A percentile compares a stretch with the other conserved stretches of the same genome.
These are phyloP conservation scores for Achatina immaculata DNA, from an alignment of 1,140 invertebrate genomes.

Conservation along the genomic window DNA sequence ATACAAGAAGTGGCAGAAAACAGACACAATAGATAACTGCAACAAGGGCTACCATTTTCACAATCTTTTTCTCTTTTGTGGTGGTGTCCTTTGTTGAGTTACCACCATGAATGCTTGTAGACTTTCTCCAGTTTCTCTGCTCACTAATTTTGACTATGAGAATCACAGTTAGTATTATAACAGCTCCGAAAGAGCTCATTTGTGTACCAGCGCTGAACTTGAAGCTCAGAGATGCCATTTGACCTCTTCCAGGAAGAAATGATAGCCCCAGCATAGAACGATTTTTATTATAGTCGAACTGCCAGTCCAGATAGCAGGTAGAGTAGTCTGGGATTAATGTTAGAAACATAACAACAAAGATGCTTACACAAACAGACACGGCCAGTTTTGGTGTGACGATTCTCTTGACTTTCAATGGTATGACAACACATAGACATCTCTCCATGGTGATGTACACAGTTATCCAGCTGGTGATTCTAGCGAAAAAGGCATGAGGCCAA, in stretches of 20 bases:
- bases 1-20: neutral
- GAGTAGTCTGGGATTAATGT: neutral
- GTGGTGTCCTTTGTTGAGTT: neutral
- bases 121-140: neutral
- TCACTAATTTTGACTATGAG: neutral
- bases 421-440: too few species aligned
- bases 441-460: too few species aligned
- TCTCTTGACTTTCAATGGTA: too few species aligned
- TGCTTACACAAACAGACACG: too few species aligned
- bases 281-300: neutral
- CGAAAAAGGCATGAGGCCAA: too few species aligned
- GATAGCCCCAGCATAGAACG: neutral
- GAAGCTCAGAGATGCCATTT: neutral
- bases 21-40: constrained; percentile 4
- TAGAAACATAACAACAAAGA: too few species aligned
- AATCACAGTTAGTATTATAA: neutral
- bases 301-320: neutral
- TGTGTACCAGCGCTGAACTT: neutral
- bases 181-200: neutral
- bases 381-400: too few species aligned
- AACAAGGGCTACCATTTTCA: constrained; percentile 19
- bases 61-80: neutral
- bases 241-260: neutral
- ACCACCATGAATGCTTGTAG: neutral
- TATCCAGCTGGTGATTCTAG: too few species aligned